A percentile compares a stretch with the other conserved stretches of the same genome.
phyloP scores from a whole-genome alignment of 2,888 invertebrate species.

The Orchesellides sinensis region DNA sequence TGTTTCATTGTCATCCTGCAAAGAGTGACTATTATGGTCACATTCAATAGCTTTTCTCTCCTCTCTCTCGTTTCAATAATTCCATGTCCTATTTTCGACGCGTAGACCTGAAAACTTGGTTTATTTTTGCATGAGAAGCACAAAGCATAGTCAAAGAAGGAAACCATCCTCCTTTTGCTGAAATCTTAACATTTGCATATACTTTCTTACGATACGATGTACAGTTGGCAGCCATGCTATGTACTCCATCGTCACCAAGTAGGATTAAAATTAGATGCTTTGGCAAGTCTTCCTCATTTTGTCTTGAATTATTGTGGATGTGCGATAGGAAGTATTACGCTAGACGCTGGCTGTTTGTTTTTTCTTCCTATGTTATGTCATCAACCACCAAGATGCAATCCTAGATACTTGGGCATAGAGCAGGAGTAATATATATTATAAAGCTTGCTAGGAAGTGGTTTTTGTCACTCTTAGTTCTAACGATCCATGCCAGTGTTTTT shows the following conservation, averaged over 20 bases:
- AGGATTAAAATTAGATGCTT: slow-evolving; percentile 62
- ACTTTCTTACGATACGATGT: too few species aligned
- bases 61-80: too few species aligned
- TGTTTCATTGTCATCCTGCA: too few species aligned
- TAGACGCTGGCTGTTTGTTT: not conserved
- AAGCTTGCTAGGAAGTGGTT: slow-evolving; percentile 2
- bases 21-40: too few species aligned
- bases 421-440: slow-evolving; percentile 3
- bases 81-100: too few species aligned
- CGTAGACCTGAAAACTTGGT: too few species aligned
- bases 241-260: slow-evolving; percentile 26
- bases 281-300: slow-evolving; percentile 34
- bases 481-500: not conserved
- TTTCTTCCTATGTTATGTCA: not conserved
- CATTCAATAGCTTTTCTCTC: too few species aligned
- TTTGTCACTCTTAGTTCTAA: not conserved
- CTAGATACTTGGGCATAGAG: not conserved
- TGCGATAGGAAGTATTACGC: not conserved
- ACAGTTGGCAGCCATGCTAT: slow-evolving; percentile 20
- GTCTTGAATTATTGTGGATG: not conserved
- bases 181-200: too few species aligned
- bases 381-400: slow-evolving; percentile 4
- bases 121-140: too few species aligned
- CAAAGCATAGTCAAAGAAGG: too few species aligned
- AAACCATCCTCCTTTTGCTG: too few species aligned